Conservation (phyloP, 2,888 invertebrate species). For the Macaria liturata region DNA sequence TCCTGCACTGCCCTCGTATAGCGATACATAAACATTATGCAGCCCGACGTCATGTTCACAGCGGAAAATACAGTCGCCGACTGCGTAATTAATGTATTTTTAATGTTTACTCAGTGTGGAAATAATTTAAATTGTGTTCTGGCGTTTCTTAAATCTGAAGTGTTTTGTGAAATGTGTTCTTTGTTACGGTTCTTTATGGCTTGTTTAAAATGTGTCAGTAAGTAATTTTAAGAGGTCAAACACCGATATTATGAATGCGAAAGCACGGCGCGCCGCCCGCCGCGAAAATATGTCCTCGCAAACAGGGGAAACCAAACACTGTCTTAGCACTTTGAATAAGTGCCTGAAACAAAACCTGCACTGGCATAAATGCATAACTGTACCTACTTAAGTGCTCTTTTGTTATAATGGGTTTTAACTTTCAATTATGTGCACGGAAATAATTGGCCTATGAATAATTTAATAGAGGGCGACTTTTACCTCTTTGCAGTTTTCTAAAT, state of each 20-base stretch:
- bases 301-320: conserved; percentile 67
- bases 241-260: conserved; percentile 74
- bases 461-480: conserved; percentile 38
- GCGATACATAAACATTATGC: conserved; percentile 76
- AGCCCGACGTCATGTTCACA: conserved; percentile 73
- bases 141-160: conserved; percentile 35
- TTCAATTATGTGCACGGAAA: conserved; percentile 46
- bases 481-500: conserved; percentile 19
- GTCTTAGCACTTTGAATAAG: conserved; percentile 62
- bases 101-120: conserved; percentile 57
- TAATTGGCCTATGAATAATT: conserved; percentile 54
- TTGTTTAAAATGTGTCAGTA: conserved; percentile 58
- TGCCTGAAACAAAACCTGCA: conserved; percentile 58
- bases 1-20: conserved; percentile 60
- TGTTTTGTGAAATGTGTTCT: conserved; percentile 28
- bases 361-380: conserved; percentile 54
- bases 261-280: conserved; percentile 69
- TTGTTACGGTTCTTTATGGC: conserved; percentile 29
- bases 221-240: conserved; percentile 69
- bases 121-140: conserved; percentile 49
- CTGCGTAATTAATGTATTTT: conserved; percentile 63
- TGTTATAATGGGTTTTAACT: conserved; percentile 45
- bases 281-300: conserved; percentile 72
- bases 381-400: conserved; percentile 18
- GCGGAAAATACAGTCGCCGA: conserved; percentile 70